Base-by-base conservation (phyloP, 2,113 vertebrate genomes). In the Oncorhynchus clarkii region DNA sequence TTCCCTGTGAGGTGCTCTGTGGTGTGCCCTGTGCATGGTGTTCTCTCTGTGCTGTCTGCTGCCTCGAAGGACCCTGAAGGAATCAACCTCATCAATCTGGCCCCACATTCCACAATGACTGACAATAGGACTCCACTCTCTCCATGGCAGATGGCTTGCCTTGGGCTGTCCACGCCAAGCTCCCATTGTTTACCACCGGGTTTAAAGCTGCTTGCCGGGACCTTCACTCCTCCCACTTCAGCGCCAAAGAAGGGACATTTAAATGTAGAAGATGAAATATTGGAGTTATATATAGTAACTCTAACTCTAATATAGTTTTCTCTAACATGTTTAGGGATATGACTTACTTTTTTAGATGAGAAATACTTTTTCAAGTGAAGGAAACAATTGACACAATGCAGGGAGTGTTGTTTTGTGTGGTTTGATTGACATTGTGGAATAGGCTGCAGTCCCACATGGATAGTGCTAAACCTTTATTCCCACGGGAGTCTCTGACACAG, bases 111-210 rank as follows among this genome's bases (percentile, higher is more conserved):
- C 82, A 78, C 73, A 29, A 81, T 74, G 71, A 66, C 12, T 75
- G 78, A 88, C 84, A 86, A 84, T 80, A 81, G 78, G 72, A 48
- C 51, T 73, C 67, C 78, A 73, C 80, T 74, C 71, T 78, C 54
- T 77, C 76, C 71, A 69, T 82, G 82, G 84, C 84, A 86, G 86
- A 86, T 86, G 86, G 86, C 86, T 78, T 69, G 82, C 84, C 86
- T 80, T 22, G 54, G 82, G 82, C 84, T 71, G 62, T 79, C 68
- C 76, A 82, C 71, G 71, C 81, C 75, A 82, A 84, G 77, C 81
- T 57, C 62, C 66, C 71, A 79, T 86, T 88, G 82, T 86, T 82
- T 72, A 75, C 18, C 60, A 49, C 68, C 49, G 76, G 39, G 77
- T 65, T 45, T 48, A 68, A 82, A 68, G 67, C 57, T 67, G 51